Evolutionary conservation across 1,140 invertebrate genomes (phyloP).

Genomic region (Drosophila biarmipes): DNA sequence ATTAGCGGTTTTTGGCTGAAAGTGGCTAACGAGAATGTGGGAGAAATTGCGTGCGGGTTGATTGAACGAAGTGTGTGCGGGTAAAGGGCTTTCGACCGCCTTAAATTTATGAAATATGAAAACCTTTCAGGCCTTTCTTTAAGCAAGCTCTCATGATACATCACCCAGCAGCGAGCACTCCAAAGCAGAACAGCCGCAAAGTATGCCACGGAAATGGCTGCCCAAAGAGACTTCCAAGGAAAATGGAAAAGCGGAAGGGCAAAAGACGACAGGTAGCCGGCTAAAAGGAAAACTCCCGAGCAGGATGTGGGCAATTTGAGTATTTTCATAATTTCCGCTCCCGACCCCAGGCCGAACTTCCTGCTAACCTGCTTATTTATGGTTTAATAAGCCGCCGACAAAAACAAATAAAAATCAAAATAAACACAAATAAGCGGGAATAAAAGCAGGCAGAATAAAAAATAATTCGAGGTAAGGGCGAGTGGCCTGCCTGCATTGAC

Average conservation of each 20-base stretch:
- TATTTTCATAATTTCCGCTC: constrained; percentile 79
- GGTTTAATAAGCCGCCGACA: constrained; percentile 64
- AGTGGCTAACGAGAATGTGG: constrained; percentile 44
- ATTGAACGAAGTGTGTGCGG: constrained; percentile 14
- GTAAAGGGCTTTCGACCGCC: constrained; percentile 34
- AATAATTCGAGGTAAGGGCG: constrained; percentile 17
- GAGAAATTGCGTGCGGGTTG: constrained; percentile 12
- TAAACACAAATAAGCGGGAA: constrained; percentile 43
- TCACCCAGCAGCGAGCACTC: constrained; percentile 28
- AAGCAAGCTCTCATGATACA: constrained; percentile 57
- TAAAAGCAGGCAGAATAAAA: constrained; percentile 36
- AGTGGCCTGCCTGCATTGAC: constrained; percentile 42
- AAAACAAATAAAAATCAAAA: constrained; percentile 64
- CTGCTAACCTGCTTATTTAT: constrained; percentile 63
- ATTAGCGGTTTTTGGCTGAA: constrained; percentile 64
- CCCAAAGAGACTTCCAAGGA: constrained; percentile 38
- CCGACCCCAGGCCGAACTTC: constrained; percentile 29
- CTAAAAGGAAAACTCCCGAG: constrained; percentile 37
- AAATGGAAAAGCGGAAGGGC: constrained; percentile 23
- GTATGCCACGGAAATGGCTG: constrained; percentile 68
- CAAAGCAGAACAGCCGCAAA: constrained; percentile 58
- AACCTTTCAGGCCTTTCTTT: constrained; percentile 47
- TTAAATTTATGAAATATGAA: constrained; percentile 28
- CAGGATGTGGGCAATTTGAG: constrained; percentile 77
- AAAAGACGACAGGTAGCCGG: constrained; percentile 4